Base-by-base conservation (phyloP, 2,888 invertebrate genomes). In the Hirtodrosophila cameraria region DNA sequence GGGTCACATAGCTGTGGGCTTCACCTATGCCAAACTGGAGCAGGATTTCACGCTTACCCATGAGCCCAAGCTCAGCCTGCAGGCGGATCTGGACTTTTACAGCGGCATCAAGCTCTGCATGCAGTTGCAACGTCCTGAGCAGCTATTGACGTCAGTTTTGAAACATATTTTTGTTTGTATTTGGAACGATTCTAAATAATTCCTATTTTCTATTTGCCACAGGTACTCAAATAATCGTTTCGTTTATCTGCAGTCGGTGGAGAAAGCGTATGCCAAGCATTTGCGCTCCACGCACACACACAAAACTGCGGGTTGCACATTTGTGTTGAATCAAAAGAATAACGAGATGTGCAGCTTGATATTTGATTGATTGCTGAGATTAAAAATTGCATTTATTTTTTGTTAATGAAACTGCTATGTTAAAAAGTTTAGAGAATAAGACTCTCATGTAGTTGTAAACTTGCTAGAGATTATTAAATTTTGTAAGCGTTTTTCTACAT, bases 21-120 rank as follows among this genome's bases (percentile, higher is more conserved):
- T 94, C 0, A 92, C 92, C 9, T 94, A 95, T 68, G 93, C 95
- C 1, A 92, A 92, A 65, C 93, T 94, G 8, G 93, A 93, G 72
- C 92, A 94, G 3, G 94, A 94, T 75, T 95, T 95, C 81, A 92
- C 92, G 8, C 89, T 94, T 1, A 92, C 93, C 1, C 91, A 94
- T 27, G 94, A 95, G 81, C 94, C 95, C 0, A 93, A 93, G 82
- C 91, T 97, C 11, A 93, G 94, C 78, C 92, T 96, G 45, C 92
- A 93, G 36, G 94, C 95, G 0, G 94, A 96, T 86, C 93, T 96
- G 27, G 95, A 96, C 84, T 97, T 97, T 88, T 94, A 94, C 45
- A 93, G 93, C 13, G 93, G 93, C 52, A 93, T 95, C n/a, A 93
- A 94, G 72, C 91, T 96, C 48, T 97, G 96, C 89, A 93, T 96